Conservation (phyloP, 2,113 vertebrate genomes). For the Podarcis raffonei region DNA sequence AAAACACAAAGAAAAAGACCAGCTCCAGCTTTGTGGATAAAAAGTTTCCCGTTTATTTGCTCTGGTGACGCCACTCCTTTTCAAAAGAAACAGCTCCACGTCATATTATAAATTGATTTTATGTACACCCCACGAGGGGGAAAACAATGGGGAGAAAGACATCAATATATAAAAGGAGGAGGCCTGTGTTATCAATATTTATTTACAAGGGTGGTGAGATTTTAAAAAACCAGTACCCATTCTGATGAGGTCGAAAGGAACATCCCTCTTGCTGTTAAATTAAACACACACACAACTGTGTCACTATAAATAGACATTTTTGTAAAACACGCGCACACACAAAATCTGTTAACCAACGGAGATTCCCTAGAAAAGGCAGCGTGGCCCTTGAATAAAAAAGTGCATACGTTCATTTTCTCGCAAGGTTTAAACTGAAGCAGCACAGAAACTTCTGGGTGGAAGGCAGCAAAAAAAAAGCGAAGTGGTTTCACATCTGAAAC, state of each 20-base stretch:
- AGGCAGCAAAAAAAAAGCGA: not conserved
- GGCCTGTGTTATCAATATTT: not conserved
- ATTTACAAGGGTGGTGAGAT: not conserved
- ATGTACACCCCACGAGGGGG: not conserved
- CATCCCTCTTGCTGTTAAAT: not conserved
- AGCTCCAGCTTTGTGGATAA: not conserved
- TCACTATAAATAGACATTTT: conserved; percentile 20
- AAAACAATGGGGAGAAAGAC: not conserved
- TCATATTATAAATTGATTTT: not conserved
- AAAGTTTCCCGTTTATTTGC: not conserved
- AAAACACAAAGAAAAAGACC: not conserved
- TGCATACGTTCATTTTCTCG: not conserved
- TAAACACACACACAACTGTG: not conserved
- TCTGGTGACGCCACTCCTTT: not conserved
- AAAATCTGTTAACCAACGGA: not conserved
- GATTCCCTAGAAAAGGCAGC: not conserved
- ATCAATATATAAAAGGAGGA: not conserved
- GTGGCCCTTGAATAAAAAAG: not conserved
- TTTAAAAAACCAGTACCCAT: not conserved
- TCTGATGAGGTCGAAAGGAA: not conserved
- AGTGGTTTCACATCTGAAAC: not conserved
- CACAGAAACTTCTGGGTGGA: not conserved
- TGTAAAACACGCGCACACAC: not conserved
- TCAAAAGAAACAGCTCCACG: not conserved
- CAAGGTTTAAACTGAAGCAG: not conserved